A percentile compares a stretch with the other conserved stretches of the same genome.
phyloP scores from a whole-genome alignment of 2,888 invertebrate genomes.

The Pimpla rufipes region DNA sequence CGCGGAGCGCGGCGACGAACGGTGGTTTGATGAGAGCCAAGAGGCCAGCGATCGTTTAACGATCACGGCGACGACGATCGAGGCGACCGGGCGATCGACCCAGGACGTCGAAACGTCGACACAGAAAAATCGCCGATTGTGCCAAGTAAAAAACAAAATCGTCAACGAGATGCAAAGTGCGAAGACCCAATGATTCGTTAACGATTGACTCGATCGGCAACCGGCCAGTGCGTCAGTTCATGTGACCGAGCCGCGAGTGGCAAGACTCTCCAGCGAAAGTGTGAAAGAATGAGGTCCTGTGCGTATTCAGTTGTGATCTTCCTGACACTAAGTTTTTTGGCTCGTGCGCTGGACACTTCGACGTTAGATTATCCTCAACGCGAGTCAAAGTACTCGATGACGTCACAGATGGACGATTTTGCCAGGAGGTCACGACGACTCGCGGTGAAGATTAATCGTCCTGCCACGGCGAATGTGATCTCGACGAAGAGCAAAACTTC shows the following conservation, averaged over 20 bases:
- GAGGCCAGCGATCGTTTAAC: conserved; percentile 43
- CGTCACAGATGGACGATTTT: conserved; percentile 13
- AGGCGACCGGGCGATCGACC: conserved; percentile 35
- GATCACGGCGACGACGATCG: conserved; percentile 27
- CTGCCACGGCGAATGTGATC: conserved; percentile 7
- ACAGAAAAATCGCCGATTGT: not conserved
- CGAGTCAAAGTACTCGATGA: not conserved
- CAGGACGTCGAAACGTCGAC: conserved; percentile 6
- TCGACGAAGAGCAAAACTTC: conserved; percentile 3
- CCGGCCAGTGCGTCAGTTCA: not conserved
- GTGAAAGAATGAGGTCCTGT: conserved; percentile 73
- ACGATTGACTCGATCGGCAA: conserved; percentile 2
- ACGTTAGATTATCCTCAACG: conserved; percentile 26
- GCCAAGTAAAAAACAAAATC: conserved; percentile 8
- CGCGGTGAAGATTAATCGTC: conserved; percentile 36
- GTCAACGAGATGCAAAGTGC: too few species aligned
- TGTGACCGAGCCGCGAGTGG: not conserved
- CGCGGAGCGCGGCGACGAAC: conserved; percentile 42
- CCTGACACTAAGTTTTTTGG: conserved; percentile 70
- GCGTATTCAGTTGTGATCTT: conserved; percentile 79
- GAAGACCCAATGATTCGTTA: too few species aligned
- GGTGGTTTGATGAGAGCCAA: conserved; percentile 51
- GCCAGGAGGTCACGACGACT: conserved; percentile 38
- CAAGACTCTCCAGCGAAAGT: conserved; percentile 2
- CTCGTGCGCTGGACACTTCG: conserved; percentile 60